A percentile compares a stretch with the other conserved stretches of the same genome.
Evolutionary conservation across 2,113 vertebrate genomes (phyloP).

Genomic region (Mesocricetus auratus): DNA sequence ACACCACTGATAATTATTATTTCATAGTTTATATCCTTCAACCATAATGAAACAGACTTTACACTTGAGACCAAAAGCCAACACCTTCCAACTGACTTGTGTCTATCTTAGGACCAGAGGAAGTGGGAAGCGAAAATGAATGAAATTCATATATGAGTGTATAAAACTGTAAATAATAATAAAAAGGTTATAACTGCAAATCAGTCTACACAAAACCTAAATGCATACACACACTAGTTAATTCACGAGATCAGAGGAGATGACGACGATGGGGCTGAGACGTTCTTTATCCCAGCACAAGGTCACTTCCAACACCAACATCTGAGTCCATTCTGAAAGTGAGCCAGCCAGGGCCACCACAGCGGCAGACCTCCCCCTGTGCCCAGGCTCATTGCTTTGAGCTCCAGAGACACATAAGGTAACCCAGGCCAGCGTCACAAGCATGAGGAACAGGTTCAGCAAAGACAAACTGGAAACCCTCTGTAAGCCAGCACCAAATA

Average conservation of each 20-base stretch:
- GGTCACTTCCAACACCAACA: background rate
- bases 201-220: background rate
- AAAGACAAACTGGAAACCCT: background rate
- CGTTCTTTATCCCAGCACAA: fast-evolving
- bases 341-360: background rate
- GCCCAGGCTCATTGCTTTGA: background rate
- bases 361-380: fast-evolving
- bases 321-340: background rate
- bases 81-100: background rate
- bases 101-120: background rate
- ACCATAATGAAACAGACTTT: background rate
- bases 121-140: too few species aligned
- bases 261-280: background rate
- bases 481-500: background rate
- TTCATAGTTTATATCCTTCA: background rate
- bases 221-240: background rate
- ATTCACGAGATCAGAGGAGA: background rate
- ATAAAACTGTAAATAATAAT: background rate
- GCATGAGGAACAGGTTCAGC: background rate
- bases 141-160: background rate
- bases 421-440: background rate
- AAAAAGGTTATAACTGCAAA: background rate
- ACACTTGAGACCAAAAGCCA: background rate
- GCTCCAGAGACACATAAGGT: background rate
- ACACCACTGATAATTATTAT: background rate